phyloP scores from a whole-genome alignment of 2,888 invertebrate species.

The Chaetogeoica ovagalla region DNA sequence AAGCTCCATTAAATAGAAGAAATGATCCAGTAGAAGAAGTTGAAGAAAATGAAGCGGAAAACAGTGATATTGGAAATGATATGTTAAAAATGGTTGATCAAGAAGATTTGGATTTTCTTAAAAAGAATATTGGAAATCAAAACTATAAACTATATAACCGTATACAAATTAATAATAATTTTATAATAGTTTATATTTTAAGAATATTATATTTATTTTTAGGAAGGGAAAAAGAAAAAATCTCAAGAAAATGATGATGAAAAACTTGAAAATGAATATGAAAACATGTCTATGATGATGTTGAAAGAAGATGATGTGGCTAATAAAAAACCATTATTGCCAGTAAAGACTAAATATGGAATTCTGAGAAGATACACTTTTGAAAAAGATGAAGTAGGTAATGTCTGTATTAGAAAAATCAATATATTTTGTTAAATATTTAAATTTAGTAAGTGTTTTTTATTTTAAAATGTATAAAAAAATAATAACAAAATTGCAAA shows the following conservation, averaged over 20 bases:
- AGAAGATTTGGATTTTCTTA: constrained; percentile 65
- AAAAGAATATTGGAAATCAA: constrained; percentile 61
- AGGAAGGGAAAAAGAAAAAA: constrained; percentile 34
- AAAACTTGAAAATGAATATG: constrained; percentile 49
- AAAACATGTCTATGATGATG: constrained; percentile 33
- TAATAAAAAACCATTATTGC: constrained; percentile 67
- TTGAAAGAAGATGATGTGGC: constrained; percentile 51
- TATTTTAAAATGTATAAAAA: too few relatives aligned
- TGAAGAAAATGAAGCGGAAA: constrained; percentile 60
- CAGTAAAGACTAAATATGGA: constrained; percentile 82
- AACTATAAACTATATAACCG: constrained; percentile 62
- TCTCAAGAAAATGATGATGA: constrained; percentile 31
- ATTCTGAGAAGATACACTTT: constrained; percentile 68
- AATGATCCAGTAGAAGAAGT: constrained; percentile 47
- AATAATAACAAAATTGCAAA: too few relatives aligned
- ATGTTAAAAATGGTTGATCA: constrained; percentile 66
- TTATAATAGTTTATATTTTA: constrained; percentile 32
- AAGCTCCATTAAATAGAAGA: constrained; percentile 47
- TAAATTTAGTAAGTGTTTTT: too few relatives aligned
- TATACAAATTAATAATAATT: constrained; percentile 58
- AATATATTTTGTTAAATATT: too few relatives aligned
- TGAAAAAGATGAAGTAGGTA: constrained; percentile 61
- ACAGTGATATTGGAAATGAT: constrained; percentile 64
- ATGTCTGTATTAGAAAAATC: not conserved
- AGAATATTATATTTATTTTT: constrained; percentile 17